These are phyloP conservation scores for Antheraea pernyi DNA, from an alignment of 1,140 invertebrate species.

Conservation along the genomic window DNA sequence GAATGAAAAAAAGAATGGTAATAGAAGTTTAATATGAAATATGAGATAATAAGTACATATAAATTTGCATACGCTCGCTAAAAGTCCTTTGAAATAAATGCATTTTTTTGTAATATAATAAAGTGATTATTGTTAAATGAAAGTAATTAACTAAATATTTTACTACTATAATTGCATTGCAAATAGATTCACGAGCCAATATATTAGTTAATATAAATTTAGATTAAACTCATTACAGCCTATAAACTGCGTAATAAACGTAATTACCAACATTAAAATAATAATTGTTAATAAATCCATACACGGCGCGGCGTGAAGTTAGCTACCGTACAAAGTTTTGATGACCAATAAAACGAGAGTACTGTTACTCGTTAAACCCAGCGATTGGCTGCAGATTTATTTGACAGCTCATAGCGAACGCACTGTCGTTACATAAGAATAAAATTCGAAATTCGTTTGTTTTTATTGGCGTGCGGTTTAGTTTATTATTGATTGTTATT, in stretches of 20 bases:
- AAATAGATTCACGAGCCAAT: background rate
- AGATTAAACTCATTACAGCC: slow-evolving; percentile 14
- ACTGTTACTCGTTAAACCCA: slow-evolving; percentile 48
- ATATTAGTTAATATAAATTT: slow-evolving; percentile 5
- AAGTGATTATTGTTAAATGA: no score
- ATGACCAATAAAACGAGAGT: slow-evolving; percentile 49
- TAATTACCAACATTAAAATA: slow-evolving; percentile 12
- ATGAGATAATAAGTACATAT: no score
- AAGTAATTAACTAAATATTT: no score
- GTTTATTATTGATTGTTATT: slow-evolving; percentile 1
- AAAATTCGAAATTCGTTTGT: slow-evolving; percentile 36
- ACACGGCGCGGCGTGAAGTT: slow-evolving; percentile 7
- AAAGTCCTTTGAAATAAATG: no score
- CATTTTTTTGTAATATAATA: no score
- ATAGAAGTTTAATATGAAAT: no score
- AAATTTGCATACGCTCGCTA: no score
- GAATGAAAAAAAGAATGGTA: no score
- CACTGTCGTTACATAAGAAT: slow-evolving; percentile 46
- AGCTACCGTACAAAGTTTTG: slow-evolving; percentile 26
- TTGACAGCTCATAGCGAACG: slow-evolving; percentile 58
- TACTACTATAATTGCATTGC: background rate
- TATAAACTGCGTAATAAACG: slow-evolving; percentile 21
- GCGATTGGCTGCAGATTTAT: slow-evolving; percentile 56
- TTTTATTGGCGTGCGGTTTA: slow-evolving; percentile 17
- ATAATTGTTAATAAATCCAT: slow-evolving; percentile 25